These are phyloP conservation scores for Rhabdornis inornatus DNA, from an alignment of 2,113 vertebrate species.

Conservation along the genomic window DNA sequence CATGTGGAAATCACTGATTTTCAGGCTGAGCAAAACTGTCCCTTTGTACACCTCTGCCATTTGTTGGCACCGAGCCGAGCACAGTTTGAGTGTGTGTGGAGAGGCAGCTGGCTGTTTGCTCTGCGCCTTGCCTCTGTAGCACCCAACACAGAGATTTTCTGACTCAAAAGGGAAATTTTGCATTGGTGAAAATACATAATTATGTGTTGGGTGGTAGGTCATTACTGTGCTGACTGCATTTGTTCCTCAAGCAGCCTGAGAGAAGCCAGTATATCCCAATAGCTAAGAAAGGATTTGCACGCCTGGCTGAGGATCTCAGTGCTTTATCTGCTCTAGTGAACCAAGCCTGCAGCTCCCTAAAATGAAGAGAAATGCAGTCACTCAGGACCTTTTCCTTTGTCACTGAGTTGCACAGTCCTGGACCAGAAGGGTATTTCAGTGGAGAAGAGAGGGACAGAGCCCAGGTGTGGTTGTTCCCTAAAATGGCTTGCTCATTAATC, in stretches of 20 bases:
- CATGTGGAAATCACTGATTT: not conserved
- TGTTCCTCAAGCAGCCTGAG: conserved; percentile 34
- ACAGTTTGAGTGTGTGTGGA: not conserved
- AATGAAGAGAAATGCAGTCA: conserved; percentile 1
- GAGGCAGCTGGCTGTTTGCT: not conserved
- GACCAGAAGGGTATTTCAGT: not conserved
- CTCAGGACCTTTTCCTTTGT: conserved; percentile 1
- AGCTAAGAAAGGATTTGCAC: conserved; percentile 61
- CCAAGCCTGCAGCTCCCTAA: conserved; percentile 12
- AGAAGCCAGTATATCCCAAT: conserved; percentile 51
- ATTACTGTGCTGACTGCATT: conserved; percentile 39
- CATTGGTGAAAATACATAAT: conserved; percentile 24
- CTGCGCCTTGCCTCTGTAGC: not conserved
- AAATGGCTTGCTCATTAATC: not conserved
- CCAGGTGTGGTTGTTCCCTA: not conserved
- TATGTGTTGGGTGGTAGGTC: not conserved
- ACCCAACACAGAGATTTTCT: not conserved
- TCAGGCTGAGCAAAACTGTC: not conserved
- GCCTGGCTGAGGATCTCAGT: conserved; percentile 37
- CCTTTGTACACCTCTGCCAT: not conserved
- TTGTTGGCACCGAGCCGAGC: not conserved
- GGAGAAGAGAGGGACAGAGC: not conserved
- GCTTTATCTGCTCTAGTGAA: conserved; percentile 58
- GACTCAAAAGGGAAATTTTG: not conserved
- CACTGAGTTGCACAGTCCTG: not conserved